Base-by-base conservation (phyloP, 2,797 vertebrate species). In the Microtus obscurus region DNA sequence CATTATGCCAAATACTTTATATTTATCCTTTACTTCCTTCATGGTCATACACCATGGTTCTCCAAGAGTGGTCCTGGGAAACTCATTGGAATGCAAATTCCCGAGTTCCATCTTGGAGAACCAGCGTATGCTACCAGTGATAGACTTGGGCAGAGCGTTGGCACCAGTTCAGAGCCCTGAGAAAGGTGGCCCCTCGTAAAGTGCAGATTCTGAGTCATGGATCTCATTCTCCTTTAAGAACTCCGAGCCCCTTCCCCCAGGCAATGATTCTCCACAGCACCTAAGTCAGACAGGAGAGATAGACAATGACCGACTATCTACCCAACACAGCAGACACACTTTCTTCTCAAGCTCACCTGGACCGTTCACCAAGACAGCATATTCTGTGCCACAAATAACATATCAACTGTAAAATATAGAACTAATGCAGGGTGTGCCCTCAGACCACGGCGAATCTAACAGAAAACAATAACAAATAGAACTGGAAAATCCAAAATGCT, bases 81-180 rank as follows among this genome's bases (percentile, higher is more conserved):
- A 74, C 37, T 83, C 80, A 56, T 29, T 85, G 63, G 69, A 87
- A 91, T 93, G 53, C 37, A 92, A 61, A 86, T 91, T 37, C 34
- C 48, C 25, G 37, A 21, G 53, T 0, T 83, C 77, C n/a, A 99
- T 99, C 4, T 99, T 99, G 98, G 99, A 99, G 98, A 99, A 99
- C 99, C 99, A 99, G 99, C 99, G 99, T 98, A 99, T 99, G 48
- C 99, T 99, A 37, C 99, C 99, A 34, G 99, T 99, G 98, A 99
- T 99, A 97, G 99, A 98, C 67, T 99, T 99, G 1, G 99, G 99
- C 89, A 99, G 98, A 9, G 99, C 99, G 98, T 99, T 99, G 98
- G 99, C 99, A 99, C 99, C 98, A 99, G 98, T 97, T 99, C 99
- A 0, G 99, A 89, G 99, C 99, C 99, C 98, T 23, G 76, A 96